phyloP scores from a whole-genome alignment of 2,888 invertebrate species.

The Eupithecia vulgata region DNA sequence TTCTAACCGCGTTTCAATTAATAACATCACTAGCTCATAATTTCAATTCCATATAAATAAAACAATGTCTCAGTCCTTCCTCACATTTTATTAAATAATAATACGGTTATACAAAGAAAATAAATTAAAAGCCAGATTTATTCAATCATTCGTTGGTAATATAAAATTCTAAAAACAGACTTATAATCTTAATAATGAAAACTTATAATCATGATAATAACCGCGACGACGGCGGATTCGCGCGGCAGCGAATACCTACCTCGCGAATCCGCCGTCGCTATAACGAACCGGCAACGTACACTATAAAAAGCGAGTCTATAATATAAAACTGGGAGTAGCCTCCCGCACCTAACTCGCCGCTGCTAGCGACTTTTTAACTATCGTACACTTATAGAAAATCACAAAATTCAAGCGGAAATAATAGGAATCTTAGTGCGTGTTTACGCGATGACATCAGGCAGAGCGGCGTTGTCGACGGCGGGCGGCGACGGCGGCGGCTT shows the following conservation, averaged over 20 bases:
- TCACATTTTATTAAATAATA: constrained; percentile 81
- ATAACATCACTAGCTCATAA: constrained; percentile 60
- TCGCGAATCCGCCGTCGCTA: constrained; percentile 44
- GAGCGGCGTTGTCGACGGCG: constrained; percentile 67
- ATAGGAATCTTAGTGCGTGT: constrained; percentile 65
- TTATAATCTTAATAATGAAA: constrained; percentile 72
- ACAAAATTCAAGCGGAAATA: constrained; percentile 84
- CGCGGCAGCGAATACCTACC: constrained; percentile 35
- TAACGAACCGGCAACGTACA: constrained; percentile 66
- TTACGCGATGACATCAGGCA: constrained; percentile 81
- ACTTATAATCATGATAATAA: constrained; percentile 77
- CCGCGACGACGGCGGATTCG: constrained; percentile 50
- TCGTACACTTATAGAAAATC: constrained; percentile 83
- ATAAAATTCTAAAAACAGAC: constrained; percentile 83
- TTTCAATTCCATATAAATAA: constrained; percentile 74
- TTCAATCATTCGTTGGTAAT: constrained; percentile 83
- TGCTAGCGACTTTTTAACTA: constrained; percentile 71
- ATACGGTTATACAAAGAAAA: constrained; percentile 84
- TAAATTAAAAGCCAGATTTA: constrained; percentile 82
- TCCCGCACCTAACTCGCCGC: constrained; percentile 80
- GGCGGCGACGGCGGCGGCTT: constrained; percentile 83
- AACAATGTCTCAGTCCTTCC: constrained; percentile 81
- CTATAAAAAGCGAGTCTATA: constrained; percentile 82
- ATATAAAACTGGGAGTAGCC: constrained; percentile 77
- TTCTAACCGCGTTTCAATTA: constrained; percentile 57